Evolutionary conservation across 2,113 vertebrate species (phyloP), one percentile per base, ranked within the genome.

Genomic region (Raphicerus campestris): DNA sequence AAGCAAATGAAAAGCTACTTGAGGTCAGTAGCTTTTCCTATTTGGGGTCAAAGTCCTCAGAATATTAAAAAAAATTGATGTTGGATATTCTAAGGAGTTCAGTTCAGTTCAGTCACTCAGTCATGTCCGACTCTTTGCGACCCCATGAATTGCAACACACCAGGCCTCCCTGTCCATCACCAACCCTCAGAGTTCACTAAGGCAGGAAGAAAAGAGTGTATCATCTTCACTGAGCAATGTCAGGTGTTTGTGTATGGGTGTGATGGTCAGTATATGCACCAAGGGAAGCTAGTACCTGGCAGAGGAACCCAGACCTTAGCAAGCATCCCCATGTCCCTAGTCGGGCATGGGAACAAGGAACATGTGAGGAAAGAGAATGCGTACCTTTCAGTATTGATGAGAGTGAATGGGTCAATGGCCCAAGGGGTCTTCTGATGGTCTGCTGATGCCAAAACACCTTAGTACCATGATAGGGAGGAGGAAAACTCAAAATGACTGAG

Each of bases 1-100:
- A 96, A 87, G 63, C 56, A 93, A 94, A 87, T n/a, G 22, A 70
- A 60, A 94, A 30, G 13, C 5, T 80, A 9, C n/a, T 58, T 78
- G 55, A 83, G 39, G 45, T 60, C 89, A 91, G 55, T 56, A 61
- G 60, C 60, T 39, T 32, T 73, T 93, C 39, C 32, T 77, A 6
- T 75, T 90, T 97, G 60, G 49, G 70, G 10, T 80, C 28, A 70
- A 95, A 88, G 58, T 1, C 5, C 19, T 90, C 22, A 32, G 45
- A 82, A 63, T 30, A 85, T 47, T 55, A 35, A 93, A 91, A 91
- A 91, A 81, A 22, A 32, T 11, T 45, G 10, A 61, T 56, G 16
- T n/a, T 61, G 60, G 15, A 4, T 90, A 7, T 82, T 81, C 6
- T 51, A 95, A 58, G 56, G n/a, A 81, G 24, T 60, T 60, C 56